Conservation (phyloP, 2,113 vertebrate species). For the Hiodon tergisus region DNA sequence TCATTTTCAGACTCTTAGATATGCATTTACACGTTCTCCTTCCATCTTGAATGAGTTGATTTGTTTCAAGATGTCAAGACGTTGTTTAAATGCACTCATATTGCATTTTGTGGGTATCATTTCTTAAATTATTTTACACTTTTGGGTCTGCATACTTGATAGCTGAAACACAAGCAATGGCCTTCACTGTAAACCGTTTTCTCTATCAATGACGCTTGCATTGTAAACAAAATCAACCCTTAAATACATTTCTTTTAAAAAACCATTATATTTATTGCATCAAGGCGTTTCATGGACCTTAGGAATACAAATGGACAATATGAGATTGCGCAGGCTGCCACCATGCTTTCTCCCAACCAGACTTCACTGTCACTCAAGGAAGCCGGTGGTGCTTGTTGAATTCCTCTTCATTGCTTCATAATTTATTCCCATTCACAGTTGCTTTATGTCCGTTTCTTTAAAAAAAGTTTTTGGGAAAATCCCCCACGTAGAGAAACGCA, state of each 20-base stretch:
- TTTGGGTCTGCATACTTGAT: too few species aligned
- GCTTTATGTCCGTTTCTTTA: background rate
- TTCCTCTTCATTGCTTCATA: slow-evolving; percentile 17
- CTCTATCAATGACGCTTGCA: background rate
- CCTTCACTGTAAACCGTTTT: background rate
- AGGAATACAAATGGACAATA: slow-evolving; percentile 50
- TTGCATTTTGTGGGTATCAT: too few species aligned
- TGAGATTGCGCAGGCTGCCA: slow-evolving; percentile 41
- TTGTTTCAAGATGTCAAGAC: background rate
- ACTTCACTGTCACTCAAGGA: slow-evolving; percentile 43
- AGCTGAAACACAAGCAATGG: too few species aligned
- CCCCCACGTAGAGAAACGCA: slow-evolving; percentile 15
- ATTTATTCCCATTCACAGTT: slow-evolving; percentile 14
- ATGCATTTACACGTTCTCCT: too few species aligned
- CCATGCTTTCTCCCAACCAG: slow-evolving; percentile 37
- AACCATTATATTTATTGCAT: slow-evolving; percentile 63
- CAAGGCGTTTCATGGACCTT: slow-evolving; percentile 51
- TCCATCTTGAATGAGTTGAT: background rate
- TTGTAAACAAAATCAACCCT: background rate
- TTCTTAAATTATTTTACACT: too few species aligned
- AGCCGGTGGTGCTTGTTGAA: slow-evolving; percentile 30
- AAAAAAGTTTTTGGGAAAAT: background rate
- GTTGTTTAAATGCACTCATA: too few species aligned
- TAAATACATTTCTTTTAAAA: slow-evolving; percentile 29
- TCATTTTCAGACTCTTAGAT: background rate